Conservation (phyloP, 1,140 invertebrate species). For the Leptopilina boulardi region DNA sequence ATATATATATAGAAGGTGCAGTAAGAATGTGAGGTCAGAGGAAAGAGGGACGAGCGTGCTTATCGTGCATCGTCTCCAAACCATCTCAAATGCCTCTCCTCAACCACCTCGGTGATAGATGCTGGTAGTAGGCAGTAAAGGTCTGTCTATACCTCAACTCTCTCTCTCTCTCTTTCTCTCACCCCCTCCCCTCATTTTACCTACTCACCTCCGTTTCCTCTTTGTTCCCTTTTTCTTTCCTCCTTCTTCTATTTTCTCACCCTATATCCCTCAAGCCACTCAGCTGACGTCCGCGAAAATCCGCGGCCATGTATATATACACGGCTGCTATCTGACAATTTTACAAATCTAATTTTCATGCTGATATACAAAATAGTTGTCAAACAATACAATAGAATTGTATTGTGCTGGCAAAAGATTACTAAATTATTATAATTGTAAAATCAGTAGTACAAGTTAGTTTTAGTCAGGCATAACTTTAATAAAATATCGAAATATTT, state of each 20-base stretch:
- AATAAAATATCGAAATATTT: neutral
- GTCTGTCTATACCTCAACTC: slow-evolving; percentile 7
- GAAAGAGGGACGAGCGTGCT: slow-evolving; percentile 72
- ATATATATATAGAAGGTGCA: no score
- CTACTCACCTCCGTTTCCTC: slow-evolving; percentile 44
- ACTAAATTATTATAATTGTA: no score
- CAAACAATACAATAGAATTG: neutral
- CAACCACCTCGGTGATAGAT: slow-evolving; percentile 45
- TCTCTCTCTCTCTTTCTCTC: no score
- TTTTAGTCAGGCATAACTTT: no score
- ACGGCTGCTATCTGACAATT: slow-evolving; percentile 57
- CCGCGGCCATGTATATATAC: slow-evolving; percentile 51
- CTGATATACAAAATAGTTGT: slow-evolving; percentile 16
- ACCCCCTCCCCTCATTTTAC: neutral
- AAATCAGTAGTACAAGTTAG: no score
- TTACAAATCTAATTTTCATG: slow-evolving; percentile 64
- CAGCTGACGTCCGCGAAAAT: slow-evolving; percentile 66
- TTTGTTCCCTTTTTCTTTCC: slow-evolving; percentile 53
- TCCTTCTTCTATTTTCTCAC: slow-evolving; percentile 46
- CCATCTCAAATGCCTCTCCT: slow-evolving; percentile 58
- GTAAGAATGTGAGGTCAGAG: slow-evolving; percentile 63
- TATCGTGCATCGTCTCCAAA: slow-evolving; percentile 75
- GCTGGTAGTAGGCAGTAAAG: slow-evolving; percentile 42
- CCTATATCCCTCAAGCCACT: slow-evolving; percentile 37
- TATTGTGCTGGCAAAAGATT: no score